A percentile compares a stretch with the other conserved stretches of the same genome.
These are phyloP conservation scores for Meriones psammophilus DNA, from an alignment of 2,797 vertebrate species.

Conservation along the genomic window DNA sequence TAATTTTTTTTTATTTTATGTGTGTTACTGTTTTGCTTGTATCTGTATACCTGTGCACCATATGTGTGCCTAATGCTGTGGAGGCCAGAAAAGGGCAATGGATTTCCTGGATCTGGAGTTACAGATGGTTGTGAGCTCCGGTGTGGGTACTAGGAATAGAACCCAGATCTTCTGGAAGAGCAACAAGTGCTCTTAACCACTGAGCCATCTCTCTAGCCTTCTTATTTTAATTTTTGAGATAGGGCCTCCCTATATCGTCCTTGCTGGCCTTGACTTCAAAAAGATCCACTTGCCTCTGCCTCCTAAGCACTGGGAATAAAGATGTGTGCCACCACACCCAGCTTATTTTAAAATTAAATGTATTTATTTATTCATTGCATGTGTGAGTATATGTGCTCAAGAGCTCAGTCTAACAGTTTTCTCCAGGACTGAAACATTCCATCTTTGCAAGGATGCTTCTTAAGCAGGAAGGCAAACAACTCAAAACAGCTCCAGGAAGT, in stretches of 20 bases:
- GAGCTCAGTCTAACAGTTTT: not conserved
- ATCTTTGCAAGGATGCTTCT: not conserved
- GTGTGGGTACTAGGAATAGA: not conserved
- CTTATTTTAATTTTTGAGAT: not conserved
- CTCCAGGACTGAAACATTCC: not conserved
- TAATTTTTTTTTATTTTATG: not conserved
- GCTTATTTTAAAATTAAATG: not conserved
- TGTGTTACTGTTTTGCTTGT: not conserved
- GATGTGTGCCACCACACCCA: not conserved
- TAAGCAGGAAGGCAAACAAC: not conserved
- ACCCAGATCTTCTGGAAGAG: not conserved
- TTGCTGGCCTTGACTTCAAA: not conserved
- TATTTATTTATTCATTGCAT: not conserved
- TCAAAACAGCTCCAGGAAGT: not conserved
- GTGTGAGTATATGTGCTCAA: not conserved
- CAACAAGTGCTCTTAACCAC: not conserved
- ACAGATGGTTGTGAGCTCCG: not conserved
- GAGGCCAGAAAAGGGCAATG: not conserved
- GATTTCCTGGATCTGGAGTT: not conserved
- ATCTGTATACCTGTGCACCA: not conserved
- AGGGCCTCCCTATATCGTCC: not conserved
- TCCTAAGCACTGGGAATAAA: not conserved
- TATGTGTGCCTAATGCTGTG: too few species aligned
- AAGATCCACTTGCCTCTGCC: too few species aligned
- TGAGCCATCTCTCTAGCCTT: not conserved